Conservation (phyloP, 2,113 vertebrate species). For the Lophius piscatorius region DNA sequence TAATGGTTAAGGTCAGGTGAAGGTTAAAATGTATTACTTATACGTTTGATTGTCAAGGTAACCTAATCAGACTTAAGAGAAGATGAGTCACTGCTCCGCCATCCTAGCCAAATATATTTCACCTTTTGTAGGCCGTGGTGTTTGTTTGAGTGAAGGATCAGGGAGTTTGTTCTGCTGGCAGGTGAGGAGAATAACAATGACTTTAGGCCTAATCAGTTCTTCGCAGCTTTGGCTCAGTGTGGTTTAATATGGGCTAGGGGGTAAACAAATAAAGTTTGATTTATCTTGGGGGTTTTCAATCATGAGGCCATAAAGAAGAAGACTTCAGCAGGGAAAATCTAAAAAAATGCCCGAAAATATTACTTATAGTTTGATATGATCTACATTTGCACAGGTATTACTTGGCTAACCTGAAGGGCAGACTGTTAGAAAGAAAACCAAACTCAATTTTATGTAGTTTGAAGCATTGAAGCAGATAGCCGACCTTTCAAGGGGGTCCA, state of each 20-base stretch:
- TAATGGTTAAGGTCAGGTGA: too few relatives aligned
- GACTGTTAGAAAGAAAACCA: too few relatives aligned
- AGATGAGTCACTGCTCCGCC: too few relatives aligned
- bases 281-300: too few relatives aligned
- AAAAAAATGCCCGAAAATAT: neutral
- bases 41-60: too few relatives aligned
- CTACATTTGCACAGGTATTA: too few relatives aligned
- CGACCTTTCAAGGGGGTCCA: neutral
- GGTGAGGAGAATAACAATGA: constrained; percentile 67
- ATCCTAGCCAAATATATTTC: too few relatives aligned
- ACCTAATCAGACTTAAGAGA: too few relatives aligned
- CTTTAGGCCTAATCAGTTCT: constrained; percentile 50
- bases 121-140: constrained; percentile 11
- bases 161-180: constrained; percentile 28
- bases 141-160: constrained; percentile 57
- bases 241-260: constrained; percentile 19
- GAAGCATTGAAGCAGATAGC: neutral
- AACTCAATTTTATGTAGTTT: neutral
- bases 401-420: too few relatives aligned
- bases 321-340: neutral
- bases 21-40: too few relatives aligned
- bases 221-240: constrained; percentile 31
- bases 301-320: neutral
- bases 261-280: neutral
- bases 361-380: constrained; percentile 1